Evolutionary conservation across 1,140 invertebrate genomes (phyloP), one percentile per base, ranked within the genome.

Genomic region (Chlorops oryzae): DNA sequence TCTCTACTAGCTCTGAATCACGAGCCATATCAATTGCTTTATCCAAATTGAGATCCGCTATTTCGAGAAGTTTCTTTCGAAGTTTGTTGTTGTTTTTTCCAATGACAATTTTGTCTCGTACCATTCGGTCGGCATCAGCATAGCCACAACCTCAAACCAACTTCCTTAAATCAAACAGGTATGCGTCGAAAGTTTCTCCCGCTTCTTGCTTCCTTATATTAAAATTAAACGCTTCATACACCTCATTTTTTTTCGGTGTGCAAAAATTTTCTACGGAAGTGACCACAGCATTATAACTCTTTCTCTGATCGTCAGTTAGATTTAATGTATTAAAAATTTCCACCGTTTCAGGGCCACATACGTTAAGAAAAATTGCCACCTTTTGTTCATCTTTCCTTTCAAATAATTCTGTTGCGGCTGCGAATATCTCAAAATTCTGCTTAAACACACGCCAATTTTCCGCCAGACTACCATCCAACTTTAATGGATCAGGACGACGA

Each of bases 211-310:
- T n/a, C 23, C 35, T 37, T 37, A 15, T 37, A 37, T 37, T 37
- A 37, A 37, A 37, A 13, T 37, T 37, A 37, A 37, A n/a, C n/a
- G n/a, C n/a, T n/a, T 34, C 28, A 12, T 46, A 46, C 9, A 46
- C 44, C 25, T 46, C 27, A 20, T 46, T 46, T 34, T 46, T 46
- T 46, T 28, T 46, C 20, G 44, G 44, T 18, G 27, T 21, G 18
- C 44, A 46, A 34, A 20, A 46, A 7, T 4, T 17, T 45, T 45
- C 27, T 4, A 45, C 27, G 35, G 21, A 15, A 21, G 5, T 9
- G 17, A 46, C 25, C n/a, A 46, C 18, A 10, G 9, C 27, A 46
- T 18, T 34, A 34, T 46, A 34, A 20, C 13, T 46, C 35, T 46
- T 46, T 20, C 35, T 46, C 6, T 34, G 25, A 5, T 46, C 27